These are phyloP conservation scores for Anthopleura xanthogrammica DNA, from an alignment of 92 coral and sea anemone species.

Conservation along the genomic window DNA sequence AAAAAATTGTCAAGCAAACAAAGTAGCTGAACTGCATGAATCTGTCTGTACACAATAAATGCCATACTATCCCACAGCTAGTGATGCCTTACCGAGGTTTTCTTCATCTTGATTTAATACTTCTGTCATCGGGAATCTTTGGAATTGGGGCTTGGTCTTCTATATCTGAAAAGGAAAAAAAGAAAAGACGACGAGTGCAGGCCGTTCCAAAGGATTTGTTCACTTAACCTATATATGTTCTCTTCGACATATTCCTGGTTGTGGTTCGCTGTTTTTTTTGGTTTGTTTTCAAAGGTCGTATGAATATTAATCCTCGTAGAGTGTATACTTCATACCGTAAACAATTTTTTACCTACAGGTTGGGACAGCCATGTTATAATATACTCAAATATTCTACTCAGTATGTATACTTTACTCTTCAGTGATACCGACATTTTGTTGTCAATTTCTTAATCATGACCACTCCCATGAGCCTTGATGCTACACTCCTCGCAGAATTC, in stretches of 20 bases:
- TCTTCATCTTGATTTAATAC: background rate
- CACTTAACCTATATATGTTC: constrained; percentile 10
- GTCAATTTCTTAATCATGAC: constrained; percentile 26
- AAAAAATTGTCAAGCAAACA: background rate
- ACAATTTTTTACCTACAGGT: background rate
- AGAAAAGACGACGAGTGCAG: constrained; percentile 91
- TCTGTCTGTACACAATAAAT: constrained; percentile 1
- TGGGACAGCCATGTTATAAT: background rate
- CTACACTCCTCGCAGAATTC: constrained; percentile 85
- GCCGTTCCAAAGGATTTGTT: constrained; percentile 60
- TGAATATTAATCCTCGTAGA: background rate
- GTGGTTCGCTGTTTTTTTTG: background rate
- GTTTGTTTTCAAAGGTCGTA: background rate
- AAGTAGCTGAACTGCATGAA: background rate
- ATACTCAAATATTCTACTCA: background rate
- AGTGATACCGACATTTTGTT: constrained; percentile 82
- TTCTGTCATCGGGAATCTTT: background rate
- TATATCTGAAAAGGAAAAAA: constrained; percentile 74
- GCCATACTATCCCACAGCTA: constrained; percentile 42
- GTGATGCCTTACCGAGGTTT: constrained; percentile 46
- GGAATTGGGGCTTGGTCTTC: constrained; percentile 9
- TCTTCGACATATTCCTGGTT: background rate
- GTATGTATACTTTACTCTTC: constrained; percentile 54
- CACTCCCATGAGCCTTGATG: constrained; percentile 56
- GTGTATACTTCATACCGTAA: background rate